phyloP scores from a whole-genome alignment of 2,888 invertebrate genomes.

The Brachyptera risi region DNA sequence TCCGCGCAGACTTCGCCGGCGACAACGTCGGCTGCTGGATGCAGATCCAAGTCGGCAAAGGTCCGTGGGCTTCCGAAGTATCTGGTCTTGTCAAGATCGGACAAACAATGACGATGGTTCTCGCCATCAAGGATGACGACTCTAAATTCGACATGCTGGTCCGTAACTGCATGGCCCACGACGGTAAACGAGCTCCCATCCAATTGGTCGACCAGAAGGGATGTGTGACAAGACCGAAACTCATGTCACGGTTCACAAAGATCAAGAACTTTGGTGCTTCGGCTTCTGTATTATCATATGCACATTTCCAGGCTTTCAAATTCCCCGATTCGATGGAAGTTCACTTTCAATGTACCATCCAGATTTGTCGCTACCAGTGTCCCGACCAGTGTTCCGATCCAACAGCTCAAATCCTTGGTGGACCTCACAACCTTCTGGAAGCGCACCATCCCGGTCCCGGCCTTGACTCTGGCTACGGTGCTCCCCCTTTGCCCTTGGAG shows the following conservation, averaged over 20 bases:
- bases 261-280: conserved; percentile 93
- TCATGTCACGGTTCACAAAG: conserved; percentile 91
- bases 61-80: conserved; percentile 94
- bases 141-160: conserved; percentile 95
- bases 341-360: conserved; percentile 92
- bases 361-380: conserved; percentile 88
- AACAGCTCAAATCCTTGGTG: conserved; percentile 36
- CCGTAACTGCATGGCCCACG: conserved; percentile 90
- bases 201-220: conserved; percentile 90
- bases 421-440: conserved; percentile 49
- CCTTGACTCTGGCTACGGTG: conserved; percentile 62
- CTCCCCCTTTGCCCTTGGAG: conserved; percentile 60
- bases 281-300: conserved; percentile 86
- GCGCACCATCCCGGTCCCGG: conserved; percentile 52
- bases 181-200: conserved; percentile 89
- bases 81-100: conserved; percentile 92
- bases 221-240: conserved; percentile 85
- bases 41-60: conserved; percentile 94
- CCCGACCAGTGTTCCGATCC: conserved; percentile 83
- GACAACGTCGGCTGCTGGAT: conserved; percentile 97
- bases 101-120: conserved; percentile 95
- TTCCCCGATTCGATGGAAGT: conserved; percentile 97
- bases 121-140: conserved; percentile 92
- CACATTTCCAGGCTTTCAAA: conserved; percentile 92
- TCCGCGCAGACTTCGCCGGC: conserved; percentile 91